Evolutionary conservation across 1,140 invertebrate genomes (phyloP).

Genomic region (Globodera ellingtonae): DNA sequence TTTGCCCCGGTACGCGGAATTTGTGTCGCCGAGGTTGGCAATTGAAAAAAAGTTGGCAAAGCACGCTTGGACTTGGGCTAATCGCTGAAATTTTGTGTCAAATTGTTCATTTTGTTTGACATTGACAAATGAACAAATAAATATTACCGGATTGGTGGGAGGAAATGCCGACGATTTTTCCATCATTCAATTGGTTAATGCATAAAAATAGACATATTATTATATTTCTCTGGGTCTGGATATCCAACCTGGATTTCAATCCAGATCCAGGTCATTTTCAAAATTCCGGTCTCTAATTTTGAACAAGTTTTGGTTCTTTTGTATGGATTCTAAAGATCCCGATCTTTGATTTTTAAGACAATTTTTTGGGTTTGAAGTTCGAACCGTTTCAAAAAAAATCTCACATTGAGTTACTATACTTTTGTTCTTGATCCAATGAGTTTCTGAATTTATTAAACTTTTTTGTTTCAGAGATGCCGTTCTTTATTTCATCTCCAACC

Average conservation of each 20-base stretch:
- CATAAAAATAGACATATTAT: too few species aligned
- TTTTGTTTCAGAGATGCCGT: conserved; percentile 11
- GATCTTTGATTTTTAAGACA: too few species aligned
- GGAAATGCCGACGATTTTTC: neutral
- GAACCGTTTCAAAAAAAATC: too few species aligned
- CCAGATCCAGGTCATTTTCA: too few species aligned
- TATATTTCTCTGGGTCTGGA: too few species aligned
- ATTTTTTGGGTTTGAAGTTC: too few species aligned
- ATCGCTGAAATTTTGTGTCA: neutral
- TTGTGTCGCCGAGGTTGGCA: conserved; percentile 20
- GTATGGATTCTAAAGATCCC: too few species aligned
- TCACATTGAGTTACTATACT: too few species aligned
- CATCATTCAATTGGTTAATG: neutral
- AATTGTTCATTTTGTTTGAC: neutral
- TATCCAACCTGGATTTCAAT: too few species aligned
- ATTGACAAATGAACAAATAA: neutral
- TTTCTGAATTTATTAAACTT: neutral
- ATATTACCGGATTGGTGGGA: neutral
- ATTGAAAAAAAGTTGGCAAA: conserved; percentile 20
- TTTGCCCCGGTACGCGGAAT: conserved; percentile 17
- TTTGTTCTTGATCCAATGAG: neutral
- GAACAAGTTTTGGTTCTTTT: too few species aligned
- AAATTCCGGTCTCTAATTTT: too few species aligned
- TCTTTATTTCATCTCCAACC: conserved; percentile 13
- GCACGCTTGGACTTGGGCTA: neutral